phyloP scores from a whole-genome alignment of 2,113 vertebrate genomes.

The Eupsittula cactorum region DNA sequence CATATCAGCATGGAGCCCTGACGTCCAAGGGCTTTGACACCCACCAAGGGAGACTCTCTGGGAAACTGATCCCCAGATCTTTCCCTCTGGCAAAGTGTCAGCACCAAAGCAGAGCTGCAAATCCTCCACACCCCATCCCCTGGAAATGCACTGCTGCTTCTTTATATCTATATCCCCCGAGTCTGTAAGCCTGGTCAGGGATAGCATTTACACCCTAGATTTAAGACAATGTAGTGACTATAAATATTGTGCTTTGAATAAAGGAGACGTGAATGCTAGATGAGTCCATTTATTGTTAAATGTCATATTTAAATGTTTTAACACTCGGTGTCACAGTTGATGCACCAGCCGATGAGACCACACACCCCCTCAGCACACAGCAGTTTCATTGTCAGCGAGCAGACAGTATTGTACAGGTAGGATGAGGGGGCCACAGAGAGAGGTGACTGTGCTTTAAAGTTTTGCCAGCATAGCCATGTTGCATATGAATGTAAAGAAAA shows the following conservation, averaged over 20 bases:
- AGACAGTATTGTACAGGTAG: background rate
- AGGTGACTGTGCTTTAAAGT: background rate
- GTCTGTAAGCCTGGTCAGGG: conserved; percentile 1
- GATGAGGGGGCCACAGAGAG: rapidly evolving
- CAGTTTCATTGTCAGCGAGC: rapidly evolving
- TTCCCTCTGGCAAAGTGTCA: background rate
- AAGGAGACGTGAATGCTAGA: conserved; percentile 23
- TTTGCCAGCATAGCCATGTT: background rate
- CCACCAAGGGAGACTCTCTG: background rate
- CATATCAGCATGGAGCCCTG: rapidly evolving
- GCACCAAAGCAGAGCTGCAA: background rate
- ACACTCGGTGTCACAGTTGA: background rate
- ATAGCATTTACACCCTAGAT: conserved; percentile 8
- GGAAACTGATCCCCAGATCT: background rate
- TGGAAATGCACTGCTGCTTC: background rate
- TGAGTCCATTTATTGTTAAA: conserved; percentile 13
- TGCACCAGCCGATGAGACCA: background rate
- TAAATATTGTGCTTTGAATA: conserved; percentile 44
- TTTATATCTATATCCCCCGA: background rate
- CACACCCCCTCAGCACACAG: background rate
- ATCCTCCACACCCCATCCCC: background rate
- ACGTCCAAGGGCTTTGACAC: background rate
- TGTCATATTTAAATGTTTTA: conserved; percentile 20
- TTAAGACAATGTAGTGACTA: background rate
- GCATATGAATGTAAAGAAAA: background rate